phyloP scores from a whole-genome alignment of 2,888 invertebrate genomes.

The Branchellion lobata region DNA sequence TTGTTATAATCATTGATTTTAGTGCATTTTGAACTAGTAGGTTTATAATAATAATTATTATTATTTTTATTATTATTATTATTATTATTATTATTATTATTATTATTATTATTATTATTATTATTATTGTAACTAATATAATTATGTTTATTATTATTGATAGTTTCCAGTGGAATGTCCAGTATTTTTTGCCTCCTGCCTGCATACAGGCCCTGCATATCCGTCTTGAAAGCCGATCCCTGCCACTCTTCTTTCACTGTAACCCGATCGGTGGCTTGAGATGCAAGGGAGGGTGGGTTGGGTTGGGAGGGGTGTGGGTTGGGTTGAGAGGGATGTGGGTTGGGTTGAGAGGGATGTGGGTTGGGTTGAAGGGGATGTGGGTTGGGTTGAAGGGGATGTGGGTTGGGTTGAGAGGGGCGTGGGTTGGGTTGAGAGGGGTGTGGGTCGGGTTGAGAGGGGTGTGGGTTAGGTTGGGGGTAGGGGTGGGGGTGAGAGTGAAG shows the following conservation, averaged over 20 bases:
- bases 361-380: neutral
- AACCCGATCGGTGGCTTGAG: neutral
- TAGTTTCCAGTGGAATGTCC: constrained; percentile 5
- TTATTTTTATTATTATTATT: constrained; percentile 18
- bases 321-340: neutral
- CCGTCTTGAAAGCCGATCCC: neutral
- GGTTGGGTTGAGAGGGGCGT: neutral
- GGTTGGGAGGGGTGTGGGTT: neutral
- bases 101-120: neutral
- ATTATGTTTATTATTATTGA: neutral
- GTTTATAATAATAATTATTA: constrained; percentile 8
- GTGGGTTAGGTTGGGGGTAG: neutral
- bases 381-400: neutral
- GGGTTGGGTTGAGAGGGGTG: neutral
- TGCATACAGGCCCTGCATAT: neutral
- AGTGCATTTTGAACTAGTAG: neutral
- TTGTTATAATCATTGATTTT: neutral
- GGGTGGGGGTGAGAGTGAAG: neutral
- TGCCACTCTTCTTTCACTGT: neutral
- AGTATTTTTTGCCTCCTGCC: neutral
- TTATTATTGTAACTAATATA: neutral
- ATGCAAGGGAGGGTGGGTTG: neutral
- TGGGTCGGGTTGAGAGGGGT: neutral
- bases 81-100: constrained; percentile 14
- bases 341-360: neutral